Percentiles rank a stretch among this genome's conserved stretches.
Conservation (phyloP, 37 sponge, comb jelly and placozoan species). For the Trichoplax adhaerens region DNA sequence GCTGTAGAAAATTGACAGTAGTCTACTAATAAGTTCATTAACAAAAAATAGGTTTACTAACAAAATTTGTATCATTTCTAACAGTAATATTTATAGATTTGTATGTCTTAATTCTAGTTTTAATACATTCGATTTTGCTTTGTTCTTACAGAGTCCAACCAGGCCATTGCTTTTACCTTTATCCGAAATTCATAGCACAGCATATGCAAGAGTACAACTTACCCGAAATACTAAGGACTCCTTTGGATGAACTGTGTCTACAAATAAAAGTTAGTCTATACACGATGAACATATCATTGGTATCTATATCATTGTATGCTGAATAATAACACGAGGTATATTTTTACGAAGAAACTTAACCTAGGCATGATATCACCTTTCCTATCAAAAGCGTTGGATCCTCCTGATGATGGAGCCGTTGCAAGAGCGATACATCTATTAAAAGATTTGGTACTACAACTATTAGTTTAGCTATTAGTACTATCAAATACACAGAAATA, state of each 20-base stretch:
- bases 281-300: neutral
- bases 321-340: too few species aligned
- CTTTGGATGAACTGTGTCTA: slow-evolving; percentile 58
- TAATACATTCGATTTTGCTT: too few species aligned
- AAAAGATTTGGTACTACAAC: slow-evolving; percentile 26
- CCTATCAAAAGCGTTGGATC: slow-evolving; percentile 50
- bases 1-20: too few species aligned
- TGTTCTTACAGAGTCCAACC: slow-evolving; percentile 32
- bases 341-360: slow-evolving; percentile 21
- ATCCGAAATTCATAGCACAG: slow-evolving; percentile 12
- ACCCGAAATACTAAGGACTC: slow-evolving; percentile 61
- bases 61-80: too few species aligned
- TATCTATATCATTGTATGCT: too few species aligned
- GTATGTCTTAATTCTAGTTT: too few species aligned
- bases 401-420: slow-evolving; percentile 28
- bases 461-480: too few species aligned
- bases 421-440: slow-evolving; percentile 23
- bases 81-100: too few species aligned
- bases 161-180: slow-evolving; percentile 51
- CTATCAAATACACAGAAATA: too few species aligned
- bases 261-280: slow-evolving; percentile 33
- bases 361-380: slow-evolving; percentile 29
- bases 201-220: slow-evolving; percentile 42
- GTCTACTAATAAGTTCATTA: too few species aligned
- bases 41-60: too few species aligned